A percentile compares a stretch with the other conserved stretches of the same genome.
Conservation (phyloP, 2,888 invertebrate species). For the Clivina fossor region DNA sequence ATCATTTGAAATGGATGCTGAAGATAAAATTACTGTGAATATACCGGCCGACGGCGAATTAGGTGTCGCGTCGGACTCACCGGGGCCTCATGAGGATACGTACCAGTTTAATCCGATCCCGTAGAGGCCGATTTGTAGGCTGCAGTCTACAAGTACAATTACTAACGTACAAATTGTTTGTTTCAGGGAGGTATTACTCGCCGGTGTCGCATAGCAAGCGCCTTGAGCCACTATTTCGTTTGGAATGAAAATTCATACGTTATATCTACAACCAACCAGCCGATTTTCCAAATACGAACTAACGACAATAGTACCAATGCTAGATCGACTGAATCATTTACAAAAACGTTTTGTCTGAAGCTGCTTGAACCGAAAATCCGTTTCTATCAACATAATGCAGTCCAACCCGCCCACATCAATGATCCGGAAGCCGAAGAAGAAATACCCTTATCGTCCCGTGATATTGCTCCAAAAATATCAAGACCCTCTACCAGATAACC, state of each 20-base stretch:
- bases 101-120: background rate
- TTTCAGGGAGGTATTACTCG: slow-evolving; percentile 1
- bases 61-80: no score
- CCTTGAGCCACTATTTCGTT: background rate
- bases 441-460: background rate
- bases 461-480: background rate
- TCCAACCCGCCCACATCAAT: background rate
- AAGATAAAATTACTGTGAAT: no score
- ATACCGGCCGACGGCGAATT: no score
- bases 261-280: background rate
- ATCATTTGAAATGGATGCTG: no score
- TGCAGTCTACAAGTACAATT: background rate
- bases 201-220: background rate
- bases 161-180: slow-evolving; percentile 9
- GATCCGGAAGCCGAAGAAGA: background rate
- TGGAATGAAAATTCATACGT: no score
- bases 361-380: background rate
- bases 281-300: background rate
- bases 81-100: background rate
- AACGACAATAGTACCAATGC: background rate
- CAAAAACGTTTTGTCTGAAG: slow-evolving; percentile 3
- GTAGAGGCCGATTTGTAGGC: slow-evolving; percentile 2
- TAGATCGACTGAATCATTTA: background rate
- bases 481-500: background rate
- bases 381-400: no score